Base-by-base conservation (phyloP, 1,140 invertebrate genomes). In the Lineus longissimus region DNA sequence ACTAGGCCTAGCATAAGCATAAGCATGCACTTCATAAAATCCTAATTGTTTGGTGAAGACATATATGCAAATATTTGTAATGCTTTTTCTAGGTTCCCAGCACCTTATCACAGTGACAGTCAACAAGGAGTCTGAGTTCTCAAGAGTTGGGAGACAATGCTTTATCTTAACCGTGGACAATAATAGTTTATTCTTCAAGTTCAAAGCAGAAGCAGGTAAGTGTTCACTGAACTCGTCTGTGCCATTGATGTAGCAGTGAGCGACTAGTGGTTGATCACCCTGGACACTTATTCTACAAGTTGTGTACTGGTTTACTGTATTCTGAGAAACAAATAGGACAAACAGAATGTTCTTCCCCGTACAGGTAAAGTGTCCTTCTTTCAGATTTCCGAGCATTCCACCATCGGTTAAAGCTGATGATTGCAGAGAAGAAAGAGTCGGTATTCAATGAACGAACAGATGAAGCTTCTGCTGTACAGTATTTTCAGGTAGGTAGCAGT, bases 401-500 rank as follows among this genome's bases (percentile, higher is more conserved):
- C 51, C 70, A 71, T 40, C 62, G 69, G 27, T 58, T 79, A 31
- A 73, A 74, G 55, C 67, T 74, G 43, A 56, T 75, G 29, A 72
- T 63, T n/a, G 29, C 63, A 62, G 62, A 67, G 58, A 69, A 73
- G 36, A 66, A 72, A 61, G 73, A 69, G 31, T 81, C 80, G 23
- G 90, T 95, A 60, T 98, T 98, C 82, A 91, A 92, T n/a, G 90
- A 95, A 67, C 86, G 96, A 78, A 98, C 96, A 25, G 96, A 98
- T 79, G 94, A 97, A 74, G 94, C 95, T 0, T 97, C 95, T 22
- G 95, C 95, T 31, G 91, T 92, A 79, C 95, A 98, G 79, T 98
- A 98, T 86, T 98, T 88, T 70, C 86, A 87, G 82, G 86, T 87
- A 72, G 59, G 59, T n/a, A n/a, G n/a, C n/a, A n/a, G n/a, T n/a